Evolutionary conservation across 2,113 vertebrate species (phyloP).

Genomic region (Irena cyanogastra): DNA sequence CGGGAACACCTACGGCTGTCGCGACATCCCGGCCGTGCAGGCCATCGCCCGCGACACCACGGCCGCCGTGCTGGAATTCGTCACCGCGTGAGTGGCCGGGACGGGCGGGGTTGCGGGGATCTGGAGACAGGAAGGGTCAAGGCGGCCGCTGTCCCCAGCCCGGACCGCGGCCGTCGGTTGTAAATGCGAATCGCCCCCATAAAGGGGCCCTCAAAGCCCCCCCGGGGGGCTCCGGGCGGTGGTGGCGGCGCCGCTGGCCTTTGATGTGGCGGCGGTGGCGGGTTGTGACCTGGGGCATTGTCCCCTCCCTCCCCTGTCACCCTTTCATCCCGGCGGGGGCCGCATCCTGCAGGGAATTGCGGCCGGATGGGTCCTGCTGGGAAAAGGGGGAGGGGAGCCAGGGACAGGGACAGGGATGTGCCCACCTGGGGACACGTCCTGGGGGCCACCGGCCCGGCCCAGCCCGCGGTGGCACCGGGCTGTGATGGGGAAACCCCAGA

Average conservation of each 20-base stretch:
- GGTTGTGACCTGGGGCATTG: not conserved
- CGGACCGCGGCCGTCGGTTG: fast-evolving
- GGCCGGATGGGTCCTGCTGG: not conserved
- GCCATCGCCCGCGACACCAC: conserved; percentile 74
- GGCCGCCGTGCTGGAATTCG: conserved; percentile 66
- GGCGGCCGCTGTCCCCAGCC: not conserved
- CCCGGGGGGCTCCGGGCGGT: not conserved
- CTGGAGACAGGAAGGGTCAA: not conserved
- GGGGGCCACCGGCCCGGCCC: not conserved
- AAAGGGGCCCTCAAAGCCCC: not conserved
- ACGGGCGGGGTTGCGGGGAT: fast-evolving
- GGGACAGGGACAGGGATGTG: not conserved
- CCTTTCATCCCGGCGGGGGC: not conserved
- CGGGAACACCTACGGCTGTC: conserved; percentile 79
- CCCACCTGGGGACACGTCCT: not conserved
- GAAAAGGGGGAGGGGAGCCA: not conserved
- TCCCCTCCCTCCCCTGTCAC: not conserved
- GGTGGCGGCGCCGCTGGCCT: not conserved
- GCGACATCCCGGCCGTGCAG: conserved; percentile 70
- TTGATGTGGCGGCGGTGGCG: not conserved
- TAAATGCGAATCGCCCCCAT: not conserved
- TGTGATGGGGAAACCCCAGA: fast-evolving
- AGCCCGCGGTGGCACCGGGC: fast-evolving
- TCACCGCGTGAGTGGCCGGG: conserved; percentile 71
- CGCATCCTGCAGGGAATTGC: not conserved